A percentile compares a stretch with the other conserved stretches of the same genome.
phyloP scores from a whole-genome alignment of 2,888 invertebrate genomes.

The Ormia ochracea region DNA sequence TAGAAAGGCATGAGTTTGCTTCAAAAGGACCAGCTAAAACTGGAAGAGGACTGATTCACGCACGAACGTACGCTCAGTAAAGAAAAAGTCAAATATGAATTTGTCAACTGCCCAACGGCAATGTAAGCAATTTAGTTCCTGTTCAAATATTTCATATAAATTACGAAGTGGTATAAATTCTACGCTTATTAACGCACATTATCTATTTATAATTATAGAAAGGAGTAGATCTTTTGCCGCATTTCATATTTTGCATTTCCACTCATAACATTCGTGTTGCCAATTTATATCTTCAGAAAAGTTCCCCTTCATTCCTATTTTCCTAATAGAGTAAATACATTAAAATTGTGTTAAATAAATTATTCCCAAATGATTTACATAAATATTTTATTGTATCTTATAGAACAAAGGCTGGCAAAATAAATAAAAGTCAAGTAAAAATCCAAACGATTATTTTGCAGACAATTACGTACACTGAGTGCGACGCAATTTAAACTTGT shows the following conservation, averaged over 20 bases:
- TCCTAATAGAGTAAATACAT: not conserved
- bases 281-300: not conserved
- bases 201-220: not conserved
- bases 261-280: not conserved
- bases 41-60: no score
- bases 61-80: no score
- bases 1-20: no score
- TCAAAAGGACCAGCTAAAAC: no score
- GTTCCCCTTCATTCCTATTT: not conserved
- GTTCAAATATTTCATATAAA: not conserved
- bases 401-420: not conserved
- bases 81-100: not conserved
- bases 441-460: not conserved
- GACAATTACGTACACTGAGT: not conserved
- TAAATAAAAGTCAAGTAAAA: not conserved
- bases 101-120: not conserved
- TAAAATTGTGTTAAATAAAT: constrained; percentile 38
- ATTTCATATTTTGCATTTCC: not conserved
- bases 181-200: not conserved
- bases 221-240: not conserved
- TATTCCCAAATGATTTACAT: constrained; percentile 50
- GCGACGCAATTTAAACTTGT: not conserved
- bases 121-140: not conserved
- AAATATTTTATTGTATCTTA: constrained; percentile 15
- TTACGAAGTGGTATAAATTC: not conserved